Conservation (phyloP, 1,140 invertebrate species). For the Wasmannia auropunctata region DNA sequence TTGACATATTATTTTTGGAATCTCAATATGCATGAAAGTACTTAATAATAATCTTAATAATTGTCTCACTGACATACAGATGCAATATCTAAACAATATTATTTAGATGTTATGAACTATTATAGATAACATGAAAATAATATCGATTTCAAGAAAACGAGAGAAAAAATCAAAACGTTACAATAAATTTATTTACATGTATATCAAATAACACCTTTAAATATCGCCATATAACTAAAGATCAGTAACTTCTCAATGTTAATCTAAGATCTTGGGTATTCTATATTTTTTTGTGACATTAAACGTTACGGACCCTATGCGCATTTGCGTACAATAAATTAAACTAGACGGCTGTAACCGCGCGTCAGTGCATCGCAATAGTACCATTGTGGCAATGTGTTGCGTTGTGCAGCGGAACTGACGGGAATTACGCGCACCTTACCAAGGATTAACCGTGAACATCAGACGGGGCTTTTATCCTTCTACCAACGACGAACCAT, state of each 20-base stretch:
- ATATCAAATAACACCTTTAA: not conserved
- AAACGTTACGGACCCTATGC: not conserved
- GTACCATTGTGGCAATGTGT: slow-evolving; percentile 21
- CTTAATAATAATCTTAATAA: not conserved
- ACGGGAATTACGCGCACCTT: slow-evolving; percentile 67
- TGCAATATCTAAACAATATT: not conserved
- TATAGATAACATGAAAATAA: not conserved
- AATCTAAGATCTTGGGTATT: not conserved
- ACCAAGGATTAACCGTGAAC: slow-evolving; percentile 68
- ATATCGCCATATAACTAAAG: not conserved
- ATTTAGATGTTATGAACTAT: not conserved
- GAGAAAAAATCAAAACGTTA: not conserved
- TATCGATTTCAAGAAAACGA: not conserved
- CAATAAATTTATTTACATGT: no score
- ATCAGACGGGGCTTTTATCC: slow-evolving; percentile 33
- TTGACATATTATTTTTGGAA: not conserved
- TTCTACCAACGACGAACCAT: slow-evolving; percentile 27
- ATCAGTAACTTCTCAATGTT: not conserved
- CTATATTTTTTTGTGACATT: not conserved
- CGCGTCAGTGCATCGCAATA: not conserved
- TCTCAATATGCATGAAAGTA: not conserved
- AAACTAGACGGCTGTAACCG: slow-evolving; percentile 49
- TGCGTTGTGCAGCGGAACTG: slow-evolving; percentile 47
- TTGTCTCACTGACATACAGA: not conserved
- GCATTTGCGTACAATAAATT: slow-evolving; percentile 64